Conservation (phyloP, 2,888 invertebrate genomes). For the Coecobrya sp. region DNA sequence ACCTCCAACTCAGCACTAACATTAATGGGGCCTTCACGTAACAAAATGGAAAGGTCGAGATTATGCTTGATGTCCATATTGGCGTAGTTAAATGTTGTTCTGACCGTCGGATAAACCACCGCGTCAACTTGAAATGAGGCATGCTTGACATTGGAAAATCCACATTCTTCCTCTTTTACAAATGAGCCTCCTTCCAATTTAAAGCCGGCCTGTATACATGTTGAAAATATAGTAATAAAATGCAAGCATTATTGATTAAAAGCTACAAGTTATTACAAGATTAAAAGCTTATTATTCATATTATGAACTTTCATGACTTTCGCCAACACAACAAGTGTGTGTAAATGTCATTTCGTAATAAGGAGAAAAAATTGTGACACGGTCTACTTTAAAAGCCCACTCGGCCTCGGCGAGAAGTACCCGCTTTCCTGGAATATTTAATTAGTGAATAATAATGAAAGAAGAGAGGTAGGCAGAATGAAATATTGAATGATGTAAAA, state of each 20-base stretch:
- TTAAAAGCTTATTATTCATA: not conserved
- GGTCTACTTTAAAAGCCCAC: constrained; percentile 20
- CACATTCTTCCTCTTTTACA: constrained; percentile 84
- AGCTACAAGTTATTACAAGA: not conserved
- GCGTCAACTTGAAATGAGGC: constrained; percentile 89
- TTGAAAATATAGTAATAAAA: not conserved
- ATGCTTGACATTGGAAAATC: constrained; percentile 76
- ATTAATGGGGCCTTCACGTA: constrained; percentile 86
- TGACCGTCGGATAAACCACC: constrained; percentile 90
- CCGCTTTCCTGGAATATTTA: constrained; percentile 52
- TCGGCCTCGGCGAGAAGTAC: constrained; percentile 9
- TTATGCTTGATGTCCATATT: constrained; percentile 88
- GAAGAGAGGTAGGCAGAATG: not conserved
- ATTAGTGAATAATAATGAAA: constrained; percentile 27
- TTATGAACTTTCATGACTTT: not conserved
- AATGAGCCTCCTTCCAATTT: constrained; percentile 85
- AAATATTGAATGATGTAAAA: not conserved
- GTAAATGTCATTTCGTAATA: not conserved
- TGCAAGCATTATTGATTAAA: not conserved
- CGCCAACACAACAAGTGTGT: constrained; percentile 31
- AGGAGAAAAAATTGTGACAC: constrained; percentile 19
- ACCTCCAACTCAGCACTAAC: constrained; percentile 84
- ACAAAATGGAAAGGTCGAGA: constrained; percentile 84
- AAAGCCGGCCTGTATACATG: constrained; percentile 83
- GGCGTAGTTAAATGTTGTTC: constrained; percentile 89